A percentile compares a stretch with the other conserved stretches of the same genome.
phyloP scores from a whole-genome alignment of 1,140 invertebrate genomes.

The Zaprionus capensis region DNA sequence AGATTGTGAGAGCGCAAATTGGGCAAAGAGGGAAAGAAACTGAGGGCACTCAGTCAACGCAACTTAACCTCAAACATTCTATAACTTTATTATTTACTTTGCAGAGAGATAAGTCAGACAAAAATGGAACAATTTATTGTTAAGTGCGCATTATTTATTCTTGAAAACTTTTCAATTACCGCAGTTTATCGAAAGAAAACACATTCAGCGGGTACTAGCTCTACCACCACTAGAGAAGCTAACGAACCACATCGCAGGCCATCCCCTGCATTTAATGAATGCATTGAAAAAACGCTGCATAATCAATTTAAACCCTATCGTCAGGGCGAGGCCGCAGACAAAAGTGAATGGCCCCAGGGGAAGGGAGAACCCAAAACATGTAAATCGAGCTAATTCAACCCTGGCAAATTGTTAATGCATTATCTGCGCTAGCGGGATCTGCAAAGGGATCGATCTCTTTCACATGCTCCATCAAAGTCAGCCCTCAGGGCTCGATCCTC shows the following conservation, averaged over 20 bases:
- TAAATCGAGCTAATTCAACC: slow-evolving; percentile 74
- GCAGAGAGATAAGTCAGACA: neutral
- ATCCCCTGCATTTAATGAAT: slow-evolving; percentile 51
- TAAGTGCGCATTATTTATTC: slow-evolving; percentile 10
- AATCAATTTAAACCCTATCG: slow-evolving; percentile 71
- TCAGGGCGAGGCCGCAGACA: slow-evolving; percentile 31
- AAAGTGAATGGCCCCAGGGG: slow-evolving; percentile 29
- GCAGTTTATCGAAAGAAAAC: slow-evolving; percentile 17
- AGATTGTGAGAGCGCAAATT: neutral
- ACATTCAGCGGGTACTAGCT: slow-evolving; percentile 1
- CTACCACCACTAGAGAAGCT: slow-evolving; percentile 17
- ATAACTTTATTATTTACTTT: slow-evolving; percentile 1
- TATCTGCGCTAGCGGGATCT: slow-evolving; percentile 39
- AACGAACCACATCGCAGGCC: slow-evolving; percentile 37
- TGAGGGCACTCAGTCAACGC: neutral
- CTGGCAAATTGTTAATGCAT: slow-evolving; percentile 75
- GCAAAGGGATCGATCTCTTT: slow-evolving; percentile 27
- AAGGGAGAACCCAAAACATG: slow-evolving; percentile 33
- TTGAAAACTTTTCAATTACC: neutral
- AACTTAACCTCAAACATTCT: slow-evolving; percentile 1
- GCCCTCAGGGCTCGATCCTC: neutral
- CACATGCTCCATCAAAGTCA: slow-evolving; percentile 72
- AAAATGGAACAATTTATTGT: slow-evolving; percentile 2
- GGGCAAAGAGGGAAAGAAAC: neutral
- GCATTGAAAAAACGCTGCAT: slow-evolving; percentile 67